Conservation (phyloP, 2,888 invertebrate species). For the Taphrorychus bicolor region DNA sequence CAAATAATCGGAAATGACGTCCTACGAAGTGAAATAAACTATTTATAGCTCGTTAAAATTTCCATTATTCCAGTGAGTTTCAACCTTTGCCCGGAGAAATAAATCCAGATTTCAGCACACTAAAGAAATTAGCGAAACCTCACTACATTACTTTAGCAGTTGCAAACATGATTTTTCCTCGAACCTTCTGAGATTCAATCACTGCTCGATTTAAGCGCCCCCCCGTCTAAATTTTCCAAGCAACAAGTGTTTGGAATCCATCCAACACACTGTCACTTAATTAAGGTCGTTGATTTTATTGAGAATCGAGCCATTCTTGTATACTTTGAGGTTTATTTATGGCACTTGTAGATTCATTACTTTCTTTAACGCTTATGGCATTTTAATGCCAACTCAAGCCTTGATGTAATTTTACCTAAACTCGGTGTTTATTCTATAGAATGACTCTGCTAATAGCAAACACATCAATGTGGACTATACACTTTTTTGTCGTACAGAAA, state of each 20-base stretch:
- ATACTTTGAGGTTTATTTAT: neutral
- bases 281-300: conserved; percentile 7
- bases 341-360: neutral
- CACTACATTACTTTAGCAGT: neutral
- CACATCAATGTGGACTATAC: neutral
- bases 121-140: neutral
- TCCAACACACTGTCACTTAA: conserved; percentile 9
- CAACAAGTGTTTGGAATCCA: conserved; percentile 21
- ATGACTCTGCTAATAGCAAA: neutral
- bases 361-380: neutral
- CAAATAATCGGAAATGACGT: conserved; percentile 7
- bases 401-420: no score
- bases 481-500: neutral
- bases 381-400: neutral
- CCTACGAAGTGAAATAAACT: neutral
- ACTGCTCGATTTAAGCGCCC: neutral
- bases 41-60: neutral
- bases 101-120: neutral
- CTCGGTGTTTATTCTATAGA: neutral
- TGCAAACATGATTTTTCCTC: neutral
- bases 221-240: conserved; percentile 5
- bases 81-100: neutral
- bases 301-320: conserved; percentile 1
- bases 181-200: neutral
- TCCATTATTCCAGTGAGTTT: neutral